Conservation (phyloP, 2,888 invertebrate genomes). For the Acrocyrtus sp. region DNA sequence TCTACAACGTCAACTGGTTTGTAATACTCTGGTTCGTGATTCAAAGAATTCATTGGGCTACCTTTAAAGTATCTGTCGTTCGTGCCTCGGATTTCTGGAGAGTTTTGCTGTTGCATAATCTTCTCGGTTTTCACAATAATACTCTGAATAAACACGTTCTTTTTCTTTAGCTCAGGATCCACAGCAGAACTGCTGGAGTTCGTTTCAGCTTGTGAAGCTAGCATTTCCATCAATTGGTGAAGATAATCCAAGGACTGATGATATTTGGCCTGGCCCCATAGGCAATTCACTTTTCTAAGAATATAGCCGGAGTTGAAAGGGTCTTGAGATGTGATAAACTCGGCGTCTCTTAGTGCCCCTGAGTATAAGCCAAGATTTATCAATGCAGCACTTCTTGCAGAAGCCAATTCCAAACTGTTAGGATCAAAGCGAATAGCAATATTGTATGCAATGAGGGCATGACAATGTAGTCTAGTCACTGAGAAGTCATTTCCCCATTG, state of each 20-base stretch:
- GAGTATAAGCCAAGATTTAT: conserved; percentile 23
- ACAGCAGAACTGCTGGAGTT: no score
- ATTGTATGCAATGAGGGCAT: conserved; percentile 17
- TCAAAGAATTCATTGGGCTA: not conserved
- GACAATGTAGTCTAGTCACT: conserved; percentile 5
- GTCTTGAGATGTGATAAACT: not conserved
- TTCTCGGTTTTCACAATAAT: conserved; percentile 17
- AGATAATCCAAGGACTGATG: conserved; percentile 22
- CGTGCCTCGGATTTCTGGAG: not conserved
- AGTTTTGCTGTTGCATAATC: not conserved
- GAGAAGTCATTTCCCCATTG: conserved; percentile 24
- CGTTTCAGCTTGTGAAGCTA: no score
- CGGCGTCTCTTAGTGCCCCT: conserved; percentile 14
- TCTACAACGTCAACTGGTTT: not conserved
- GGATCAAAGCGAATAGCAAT: conserved; percentile 20
- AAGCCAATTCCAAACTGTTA: conserved; percentile 1
- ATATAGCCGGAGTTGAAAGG: conserved; percentile 38
- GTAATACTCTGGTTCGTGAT: conserved; percentile 33
- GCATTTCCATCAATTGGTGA: not conserved
- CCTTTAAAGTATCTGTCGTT: conserved; percentile 6
- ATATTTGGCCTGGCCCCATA: conserved; percentile 28
- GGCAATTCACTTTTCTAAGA: conserved; percentile 23
- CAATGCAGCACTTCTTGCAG: conserved; percentile 10
- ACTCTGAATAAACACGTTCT: conserved; percentile 15
- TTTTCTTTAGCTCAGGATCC: not conserved